Evolutionary conservation across 2,113 vertebrate genomes (phyloP).

Genomic region (Turdus rufiventris): DNA sequence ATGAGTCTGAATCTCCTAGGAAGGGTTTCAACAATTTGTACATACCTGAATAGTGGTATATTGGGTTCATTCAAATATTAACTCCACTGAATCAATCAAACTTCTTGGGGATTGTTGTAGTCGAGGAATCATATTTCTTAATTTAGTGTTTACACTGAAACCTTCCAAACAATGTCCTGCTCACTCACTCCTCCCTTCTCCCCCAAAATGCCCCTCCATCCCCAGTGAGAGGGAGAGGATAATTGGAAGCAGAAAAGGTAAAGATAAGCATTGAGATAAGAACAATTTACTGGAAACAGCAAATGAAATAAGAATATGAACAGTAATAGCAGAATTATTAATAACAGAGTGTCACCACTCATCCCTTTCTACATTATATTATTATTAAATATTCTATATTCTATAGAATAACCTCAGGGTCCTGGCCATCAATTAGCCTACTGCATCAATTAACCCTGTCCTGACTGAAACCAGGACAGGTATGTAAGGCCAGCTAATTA

Average conservation of each 20-base stretch:
- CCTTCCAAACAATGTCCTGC: fast-evolving
- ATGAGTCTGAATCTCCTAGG: background rate
- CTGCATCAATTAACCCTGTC: background rate
- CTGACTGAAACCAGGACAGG: background rate
- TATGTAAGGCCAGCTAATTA: background rate
- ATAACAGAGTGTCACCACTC: background rate
- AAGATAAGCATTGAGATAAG: background rate
- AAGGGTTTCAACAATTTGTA: background rate
- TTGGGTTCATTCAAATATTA: background rate
- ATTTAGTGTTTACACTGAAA: background rate
- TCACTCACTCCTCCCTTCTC: background rate
- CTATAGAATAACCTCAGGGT: background rate
- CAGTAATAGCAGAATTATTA: background rate
- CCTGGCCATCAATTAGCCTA: background rate
- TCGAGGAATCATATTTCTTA: background rate
- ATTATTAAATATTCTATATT: background rate
- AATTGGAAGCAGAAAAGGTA: background rate
- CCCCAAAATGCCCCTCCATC: fast-evolving
- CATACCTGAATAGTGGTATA: background rate
- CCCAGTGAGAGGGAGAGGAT: background rate
- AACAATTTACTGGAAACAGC: background rate
- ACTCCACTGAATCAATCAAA: background rate
- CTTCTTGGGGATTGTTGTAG: background rate
- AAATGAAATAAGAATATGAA: background rate
- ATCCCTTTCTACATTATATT: too few relatives aligned